These are phyloP conservation scores for Phania funesta DNA, from an alignment of 2,888 invertebrate species.

Conservation along the genomic window DNA sequence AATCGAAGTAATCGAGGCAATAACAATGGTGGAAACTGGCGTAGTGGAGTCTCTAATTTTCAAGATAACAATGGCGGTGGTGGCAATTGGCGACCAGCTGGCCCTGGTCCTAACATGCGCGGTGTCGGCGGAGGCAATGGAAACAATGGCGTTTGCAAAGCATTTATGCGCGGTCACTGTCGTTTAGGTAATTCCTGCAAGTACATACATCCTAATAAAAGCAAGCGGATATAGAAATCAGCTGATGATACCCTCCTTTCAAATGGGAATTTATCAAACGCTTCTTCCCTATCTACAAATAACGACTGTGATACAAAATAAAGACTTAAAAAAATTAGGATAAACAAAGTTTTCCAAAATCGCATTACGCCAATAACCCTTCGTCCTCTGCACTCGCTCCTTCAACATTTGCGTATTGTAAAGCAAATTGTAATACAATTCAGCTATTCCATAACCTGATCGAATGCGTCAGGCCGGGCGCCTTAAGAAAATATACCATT, in stretches of 20 bases:
- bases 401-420: neutral
- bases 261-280: constrained; percentile 73
- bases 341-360: constrained; percentile 24
- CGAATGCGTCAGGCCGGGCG: constrained; percentile 6
- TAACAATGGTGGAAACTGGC: constrained; percentile 76
- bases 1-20: constrained; percentile 71
- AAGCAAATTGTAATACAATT: neutral
- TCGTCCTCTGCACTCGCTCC: neutral
- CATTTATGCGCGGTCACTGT: constrained; percentile 91
- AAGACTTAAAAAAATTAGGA: constrained; percentile 52
- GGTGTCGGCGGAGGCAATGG: constrained; percentile 76
- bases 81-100: constrained; percentile 82
- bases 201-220: constrained; percentile 86
- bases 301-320: constrained; percentile 69
- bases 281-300: constrained; percentile 50
- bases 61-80: constrained; percentile 75
- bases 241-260: constrained; percentile 73
- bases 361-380: constrained; percentile 16
- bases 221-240: constrained; percentile 76
- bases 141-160: constrained; percentile 84
- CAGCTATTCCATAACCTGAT: neutral
- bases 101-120: constrained; percentile 80
- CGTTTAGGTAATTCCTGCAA: constrained; percentile 90
- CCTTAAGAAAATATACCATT: neutral
- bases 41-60: constrained; percentile 77